These are phyloP conservation scores for Muscicapa striata DNA, from an alignment of 2,797 vertebrate species.

Conservation along the genomic window DNA sequence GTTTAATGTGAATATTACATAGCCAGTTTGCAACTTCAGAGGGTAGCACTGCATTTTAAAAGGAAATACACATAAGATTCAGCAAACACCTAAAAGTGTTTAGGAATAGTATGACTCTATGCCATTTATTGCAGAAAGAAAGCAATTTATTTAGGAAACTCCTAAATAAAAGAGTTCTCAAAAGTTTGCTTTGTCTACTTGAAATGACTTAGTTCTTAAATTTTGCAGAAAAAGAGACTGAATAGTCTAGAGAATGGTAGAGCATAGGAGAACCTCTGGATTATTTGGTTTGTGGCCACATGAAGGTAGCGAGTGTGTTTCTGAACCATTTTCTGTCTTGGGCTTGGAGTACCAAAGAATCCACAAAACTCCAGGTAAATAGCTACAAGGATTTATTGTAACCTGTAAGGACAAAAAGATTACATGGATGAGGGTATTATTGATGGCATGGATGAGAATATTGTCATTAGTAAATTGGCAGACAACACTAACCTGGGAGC, in stretches of 20 bases:
- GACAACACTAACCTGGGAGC: rapidly evolving
- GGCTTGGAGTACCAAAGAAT: background rate
- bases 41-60: background rate
- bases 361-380: background rate
- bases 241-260: background rate
- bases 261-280: background rate
- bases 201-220: background rate
- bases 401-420: background rate
- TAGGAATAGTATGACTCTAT: background rate
- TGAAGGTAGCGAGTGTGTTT: background rate
- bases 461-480: background rate
- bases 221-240: background rate
- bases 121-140: background rate
- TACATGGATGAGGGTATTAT: no score
- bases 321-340: background rate
- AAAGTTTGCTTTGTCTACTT: background rate
- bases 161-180: no score
- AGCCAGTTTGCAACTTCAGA: background rate
- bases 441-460: background rate
- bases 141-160: background rate
- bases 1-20: background rate
- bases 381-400: background rate
- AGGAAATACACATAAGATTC: background rate
- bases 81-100: background rate
- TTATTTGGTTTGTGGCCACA: background rate